Percentiles rank a stretch among this genome's conserved stretches.
These are phyloP conservation scores for Drosophila auraria DNA, from an alignment of 1,140 invertebrate species.

Conservation along the genomic window DNA sequence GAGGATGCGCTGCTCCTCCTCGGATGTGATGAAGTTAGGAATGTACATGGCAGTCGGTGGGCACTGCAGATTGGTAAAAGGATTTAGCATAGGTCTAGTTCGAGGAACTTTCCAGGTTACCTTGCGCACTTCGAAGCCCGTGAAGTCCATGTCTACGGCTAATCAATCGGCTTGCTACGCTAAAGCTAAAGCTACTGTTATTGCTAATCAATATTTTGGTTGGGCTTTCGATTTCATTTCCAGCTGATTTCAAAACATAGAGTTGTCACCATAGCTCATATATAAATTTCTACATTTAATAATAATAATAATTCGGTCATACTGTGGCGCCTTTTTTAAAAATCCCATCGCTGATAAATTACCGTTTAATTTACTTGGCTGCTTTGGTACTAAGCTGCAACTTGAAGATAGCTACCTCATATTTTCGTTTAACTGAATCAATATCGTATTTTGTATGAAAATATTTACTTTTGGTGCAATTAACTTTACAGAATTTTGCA, in stretches of 20 bases:
- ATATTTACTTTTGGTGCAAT: too few relatives aligned
- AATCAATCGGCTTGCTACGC: slow-evolving; percentile 38
- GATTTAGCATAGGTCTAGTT: too few relatives aligned
- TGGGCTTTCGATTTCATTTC: slow-evolving; percentile 40
- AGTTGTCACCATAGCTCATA: not conserved
- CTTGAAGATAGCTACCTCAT: too few relatives aligned
- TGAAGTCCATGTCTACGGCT: slow-evolving; percentile 75
- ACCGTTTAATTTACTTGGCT: too few relatives aligned
- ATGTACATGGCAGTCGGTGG: slow-evolving; percentile 93
- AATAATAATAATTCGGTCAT: not conserved
- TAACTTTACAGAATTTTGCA: too few relatives aligned
- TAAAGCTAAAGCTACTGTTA: slow-evolving; percentile 48
- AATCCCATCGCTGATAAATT: too few relatives aligned
- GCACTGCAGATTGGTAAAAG: slow-evolving; percentile 86
- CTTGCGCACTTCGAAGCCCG: slow-evolving; percentile 79
- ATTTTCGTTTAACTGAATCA: too few relatives aligned
- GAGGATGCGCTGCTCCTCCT: slow-evolving; percentile 92
- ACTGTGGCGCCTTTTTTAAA: not conserved
- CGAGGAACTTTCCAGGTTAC: slow-evolving; percentile 15
- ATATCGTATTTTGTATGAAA: too few relatives aligned
- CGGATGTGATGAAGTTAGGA: slow-evolving; percentile 94
- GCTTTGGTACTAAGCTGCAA: too few relatives aligned
- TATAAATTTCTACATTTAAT: too few relatives aligned
- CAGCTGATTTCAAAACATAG: slow-evolving; percentile 30
- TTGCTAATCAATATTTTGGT: slow-evolving; percentile 75